phyloP scores from a whole-genome alignment of 2,888 invertebrate species.

The Hirtodrosophila trivittata region DNA sequence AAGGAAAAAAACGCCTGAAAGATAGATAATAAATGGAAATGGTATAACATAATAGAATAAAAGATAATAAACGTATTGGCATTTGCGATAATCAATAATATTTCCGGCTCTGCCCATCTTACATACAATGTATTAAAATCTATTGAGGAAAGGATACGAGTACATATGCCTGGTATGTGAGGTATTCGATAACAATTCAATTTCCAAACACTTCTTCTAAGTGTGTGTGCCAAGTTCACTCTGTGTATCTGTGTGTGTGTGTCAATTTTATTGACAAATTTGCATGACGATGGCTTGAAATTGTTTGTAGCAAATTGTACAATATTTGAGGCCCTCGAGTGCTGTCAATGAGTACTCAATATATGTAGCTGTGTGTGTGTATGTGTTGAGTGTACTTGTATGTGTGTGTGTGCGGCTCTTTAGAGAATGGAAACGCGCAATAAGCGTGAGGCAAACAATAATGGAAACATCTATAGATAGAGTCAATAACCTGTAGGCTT shows the following conservation, averaged over 20 bases:
- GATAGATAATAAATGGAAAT: conserved; percentile 52
- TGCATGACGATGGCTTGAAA: conserved; percentile 53
- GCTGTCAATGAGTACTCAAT: conserved; percentile 42
- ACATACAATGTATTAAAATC: no score
- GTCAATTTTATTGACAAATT: conserved; percentile 66
- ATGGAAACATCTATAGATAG: background rate
- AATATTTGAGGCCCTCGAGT: conserved; percentile 40
- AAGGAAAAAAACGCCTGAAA: conserved; percentile 20
- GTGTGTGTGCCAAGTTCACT: background rate
- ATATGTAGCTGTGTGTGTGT: background rate
- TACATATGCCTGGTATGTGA: conserved; percentile 32
- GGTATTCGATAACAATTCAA: conserved; percentile 30
- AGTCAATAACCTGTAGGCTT: conserved; percentile 21
- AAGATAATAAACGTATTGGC: conserved; percentile 42
- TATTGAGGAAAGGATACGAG: conserved; percentile 1
- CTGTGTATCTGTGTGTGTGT: conserved; percentile 11
- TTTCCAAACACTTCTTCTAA: conserved; percentile 20
- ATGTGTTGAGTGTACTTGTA: background rate
- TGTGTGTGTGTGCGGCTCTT: background rate
- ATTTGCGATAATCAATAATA: conserved; percentile 72
- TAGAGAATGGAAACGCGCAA: background rate
- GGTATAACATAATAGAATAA: conserved; percentile 47
- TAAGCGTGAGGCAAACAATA: conserved; percentile 18
- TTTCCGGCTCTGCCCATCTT: conserved; percentile 37
- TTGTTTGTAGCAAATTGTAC: conserved; percentile 40